Conservation (phyloP, 2,888 invertebrate genomes). For the Alloscopus bannaensis region DNA sequence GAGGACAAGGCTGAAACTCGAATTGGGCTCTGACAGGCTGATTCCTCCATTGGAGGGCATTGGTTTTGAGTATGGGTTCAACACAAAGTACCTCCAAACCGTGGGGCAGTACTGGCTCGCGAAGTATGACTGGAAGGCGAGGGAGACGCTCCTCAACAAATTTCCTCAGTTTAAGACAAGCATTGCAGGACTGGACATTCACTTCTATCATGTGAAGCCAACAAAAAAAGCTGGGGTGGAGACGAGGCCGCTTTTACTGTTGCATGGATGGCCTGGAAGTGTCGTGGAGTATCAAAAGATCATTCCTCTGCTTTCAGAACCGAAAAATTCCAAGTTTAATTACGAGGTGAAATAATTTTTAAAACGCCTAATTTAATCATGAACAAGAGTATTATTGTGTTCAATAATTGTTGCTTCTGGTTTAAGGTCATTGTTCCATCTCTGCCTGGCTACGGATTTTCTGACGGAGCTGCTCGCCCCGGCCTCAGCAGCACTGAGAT, state of each 20-base stretch:
- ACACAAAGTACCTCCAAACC: conserved; percentile 81
- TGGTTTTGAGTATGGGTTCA: conserved; percentile 89
- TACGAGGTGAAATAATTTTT: conserved; percentile 75
- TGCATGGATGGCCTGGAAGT: conserved; percentile 72
- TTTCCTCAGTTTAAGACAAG: conserved; percentile 86
- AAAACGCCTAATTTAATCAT: not conserved
- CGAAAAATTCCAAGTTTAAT: conserved; percentile 78
- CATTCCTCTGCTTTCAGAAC: conserved; percentile 76
- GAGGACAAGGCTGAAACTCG: conserved; percentile 80
- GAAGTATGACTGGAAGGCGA: conserved; percentile 83
- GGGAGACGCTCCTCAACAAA: conserved; percentile 83
- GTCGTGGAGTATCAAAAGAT: conserved; percentile 72
- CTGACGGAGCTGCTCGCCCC: conserved; percentile 76
- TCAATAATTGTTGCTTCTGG: not conserved
- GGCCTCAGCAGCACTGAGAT: conserved; percentile 77
- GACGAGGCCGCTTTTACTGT: conserved; percentile 61
- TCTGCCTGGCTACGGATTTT: conserved; percentile 79
- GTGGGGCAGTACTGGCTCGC: conserved; percentile 86
- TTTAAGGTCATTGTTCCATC: conserved; percentile 76
- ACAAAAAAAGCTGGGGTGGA: conserved; percentile 43
- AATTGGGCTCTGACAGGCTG: conserved; percentile 75
- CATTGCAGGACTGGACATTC: conserved; percentile 85
- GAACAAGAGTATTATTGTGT: not conserved
- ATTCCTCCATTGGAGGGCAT: conserved; percentile 76
- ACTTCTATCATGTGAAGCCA: conserved; percentile 83